Conservation (phyloP, 2,797 vertebrate genomes). For the Enteromius mattozi region DNA sequence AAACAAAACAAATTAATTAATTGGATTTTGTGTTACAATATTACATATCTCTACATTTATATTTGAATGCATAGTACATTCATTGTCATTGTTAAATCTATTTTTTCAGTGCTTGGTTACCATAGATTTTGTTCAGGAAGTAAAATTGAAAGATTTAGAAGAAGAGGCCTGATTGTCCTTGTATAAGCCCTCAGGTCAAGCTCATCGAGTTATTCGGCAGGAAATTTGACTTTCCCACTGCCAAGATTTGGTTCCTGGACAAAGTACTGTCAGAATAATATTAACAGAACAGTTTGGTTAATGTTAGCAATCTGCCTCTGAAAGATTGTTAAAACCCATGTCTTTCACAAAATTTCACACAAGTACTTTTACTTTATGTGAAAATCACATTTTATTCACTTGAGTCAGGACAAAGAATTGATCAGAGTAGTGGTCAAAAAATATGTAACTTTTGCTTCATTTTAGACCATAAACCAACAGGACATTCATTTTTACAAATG, state of each 20-base stretch:
- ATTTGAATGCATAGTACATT: no score
- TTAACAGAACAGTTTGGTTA: neutral
- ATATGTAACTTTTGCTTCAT: neutral
- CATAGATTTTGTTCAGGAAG: constrained; percentile 49
- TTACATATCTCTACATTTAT: neutral
- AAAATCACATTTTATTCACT: neutral
- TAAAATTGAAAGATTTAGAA: constrained; percentile 14
- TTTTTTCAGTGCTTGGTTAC: constrained; percentile 7
- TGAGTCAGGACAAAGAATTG: neutral
- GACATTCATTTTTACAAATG: neutral
- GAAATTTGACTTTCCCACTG: neutral
- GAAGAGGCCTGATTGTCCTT: constrained; percentile 17
- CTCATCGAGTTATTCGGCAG: neutral
- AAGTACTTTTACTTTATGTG: neutral
- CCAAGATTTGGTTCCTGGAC: neutral
- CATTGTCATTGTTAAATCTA: constrained; percentile 16
- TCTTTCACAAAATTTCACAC: neutral
- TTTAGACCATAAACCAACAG: neutral
- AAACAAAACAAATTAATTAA: neutral
- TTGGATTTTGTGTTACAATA: neutral
- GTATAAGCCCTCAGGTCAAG: constrained; percentile 24
- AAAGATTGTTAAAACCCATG: neutral
- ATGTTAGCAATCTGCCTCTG: neutral
- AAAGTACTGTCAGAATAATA: neutral
- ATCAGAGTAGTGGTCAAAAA: neutral